Percentiles rank a stretch among this genome's conserved stretches.
These are phyloP conservation scores for Anguilla anguilla DNA, from an alignment of 2,797 vertebrate genomes.

Conservation along the genomic window DNA sequence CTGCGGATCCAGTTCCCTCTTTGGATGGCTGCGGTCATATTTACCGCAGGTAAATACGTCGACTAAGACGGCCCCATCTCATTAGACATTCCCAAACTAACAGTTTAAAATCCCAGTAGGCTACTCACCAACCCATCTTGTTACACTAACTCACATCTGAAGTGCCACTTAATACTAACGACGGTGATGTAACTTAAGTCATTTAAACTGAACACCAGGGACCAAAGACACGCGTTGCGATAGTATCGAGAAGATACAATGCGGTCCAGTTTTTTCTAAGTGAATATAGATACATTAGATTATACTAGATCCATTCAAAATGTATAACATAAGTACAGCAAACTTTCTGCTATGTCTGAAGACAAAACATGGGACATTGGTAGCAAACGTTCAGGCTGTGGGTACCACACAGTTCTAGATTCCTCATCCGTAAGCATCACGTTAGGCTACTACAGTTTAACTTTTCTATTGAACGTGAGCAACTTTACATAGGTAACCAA, in stretches of 20 bases:
- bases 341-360: neutral
- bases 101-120: neutral
- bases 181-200: neutral
- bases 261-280: neutral
- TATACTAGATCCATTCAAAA: neutral
- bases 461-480: neutral
- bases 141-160: neutral
- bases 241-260: neutral
- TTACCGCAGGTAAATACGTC: neutral
- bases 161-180: neutral
- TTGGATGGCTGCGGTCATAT: neutral
- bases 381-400: neutral
- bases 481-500: neutral
- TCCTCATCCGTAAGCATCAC: neutral
- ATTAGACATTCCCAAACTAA: neutral
- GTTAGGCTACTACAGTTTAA: neutral
- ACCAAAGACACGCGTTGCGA: neutral
- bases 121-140: neutral
- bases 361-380: neutral
- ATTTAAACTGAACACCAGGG: constrained; percentile 4
- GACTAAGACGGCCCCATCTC: neutral
- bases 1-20: neutral
- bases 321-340: neutral
- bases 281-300: neutral
- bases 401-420: neutral